Conservation (phyloP, 2,797 vertebrate species). For the Pseudochirops corinnae region DNA sequence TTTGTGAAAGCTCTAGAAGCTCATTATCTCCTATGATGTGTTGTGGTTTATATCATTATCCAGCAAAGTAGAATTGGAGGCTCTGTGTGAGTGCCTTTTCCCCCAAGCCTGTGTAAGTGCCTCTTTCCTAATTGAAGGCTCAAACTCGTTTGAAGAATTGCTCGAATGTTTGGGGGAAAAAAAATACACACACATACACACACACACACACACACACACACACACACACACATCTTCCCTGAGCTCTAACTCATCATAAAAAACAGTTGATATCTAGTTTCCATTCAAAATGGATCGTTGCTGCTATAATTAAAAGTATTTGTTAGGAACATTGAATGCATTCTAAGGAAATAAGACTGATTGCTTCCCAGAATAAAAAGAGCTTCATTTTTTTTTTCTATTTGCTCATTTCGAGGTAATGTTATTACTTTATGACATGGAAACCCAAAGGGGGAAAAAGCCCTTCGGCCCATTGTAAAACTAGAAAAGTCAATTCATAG, state of each 20-base stretch:
- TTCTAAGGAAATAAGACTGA: conserved; percentile 64
- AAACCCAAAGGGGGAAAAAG: not conserved
- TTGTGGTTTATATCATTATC: conserved; percentile 56
- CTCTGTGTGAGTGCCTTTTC: conserved; percentile 52
- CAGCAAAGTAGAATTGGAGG: conserved; percentile 71
- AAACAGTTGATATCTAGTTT: conserved; percentile 50
- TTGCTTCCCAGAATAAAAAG: conserved; percentile 55
- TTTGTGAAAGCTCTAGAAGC: conserved; percentile 74
- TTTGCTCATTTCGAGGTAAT: conserved; percentile 47
- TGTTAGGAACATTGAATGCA: conserved; percentile 56
- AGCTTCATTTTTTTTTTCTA: conserved; percentile 33
- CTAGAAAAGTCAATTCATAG: not conserved
- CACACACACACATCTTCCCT: conserved; percentile 26
- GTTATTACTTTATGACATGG: conserved; percentile 9
- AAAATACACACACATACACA: conserved; percentile 8
- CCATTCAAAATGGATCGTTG: conserved; percentile 53
- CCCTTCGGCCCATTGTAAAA: not conserved
- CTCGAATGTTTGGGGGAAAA: conserved; percentile 63
- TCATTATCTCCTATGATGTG: conserved; percentile 70
- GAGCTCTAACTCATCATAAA: conserved; percentile 56
- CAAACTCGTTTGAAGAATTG: conserved; percentile 72
- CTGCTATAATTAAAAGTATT: conserved; percentile 51
- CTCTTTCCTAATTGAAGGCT: conserved; percentile 67
- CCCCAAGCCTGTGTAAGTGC: not conserved
- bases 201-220: not conserved